Evolutionary conservation across 2,797 vertebrate genomes (phyloP).

Genomic region (Chrosomus eos): DNA sequence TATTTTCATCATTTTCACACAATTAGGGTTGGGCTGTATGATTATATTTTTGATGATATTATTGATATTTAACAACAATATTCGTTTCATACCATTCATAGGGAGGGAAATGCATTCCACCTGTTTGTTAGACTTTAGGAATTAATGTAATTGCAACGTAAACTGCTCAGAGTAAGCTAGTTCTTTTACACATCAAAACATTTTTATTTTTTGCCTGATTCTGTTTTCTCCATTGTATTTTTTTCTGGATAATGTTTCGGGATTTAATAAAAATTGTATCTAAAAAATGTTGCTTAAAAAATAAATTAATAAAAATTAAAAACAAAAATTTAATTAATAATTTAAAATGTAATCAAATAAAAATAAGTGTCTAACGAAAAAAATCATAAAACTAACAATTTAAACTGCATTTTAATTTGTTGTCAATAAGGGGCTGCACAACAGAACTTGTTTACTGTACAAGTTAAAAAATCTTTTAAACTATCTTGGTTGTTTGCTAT

Average conservation of each 20-base stretch:
- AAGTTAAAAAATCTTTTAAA: neutral
- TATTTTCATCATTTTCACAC: neutral
- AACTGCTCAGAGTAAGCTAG: too few species aligned
- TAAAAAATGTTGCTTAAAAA: neutral
- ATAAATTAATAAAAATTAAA: neutral
- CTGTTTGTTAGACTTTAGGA: neutral
- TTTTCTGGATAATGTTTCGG: neutral
- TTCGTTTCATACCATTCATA: neutral
- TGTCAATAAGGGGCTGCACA: neutral
- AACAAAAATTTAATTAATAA: neutral
- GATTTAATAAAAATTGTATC: neutral
- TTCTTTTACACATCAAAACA: too few species aligned
- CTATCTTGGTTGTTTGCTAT: neutral
- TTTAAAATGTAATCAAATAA: neutral
- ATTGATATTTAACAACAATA: neutral
- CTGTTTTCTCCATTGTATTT: too few species aligned
- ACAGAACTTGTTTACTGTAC: neutral
- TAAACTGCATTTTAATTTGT: too few species aligned
- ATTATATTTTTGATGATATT: neutral
- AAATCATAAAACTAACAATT: too few species aligned
- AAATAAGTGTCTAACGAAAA: neutral
- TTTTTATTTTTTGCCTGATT: too few species aligned
- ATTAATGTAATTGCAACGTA: too few species aligned
- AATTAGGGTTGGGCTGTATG: neutral
- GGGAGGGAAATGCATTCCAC: neutral